These are phyloP conservation scores for Rhea pennata DNA, from an alignment of 2,113 vertebrate genomes.

Conservation along the genomic window DNA sequence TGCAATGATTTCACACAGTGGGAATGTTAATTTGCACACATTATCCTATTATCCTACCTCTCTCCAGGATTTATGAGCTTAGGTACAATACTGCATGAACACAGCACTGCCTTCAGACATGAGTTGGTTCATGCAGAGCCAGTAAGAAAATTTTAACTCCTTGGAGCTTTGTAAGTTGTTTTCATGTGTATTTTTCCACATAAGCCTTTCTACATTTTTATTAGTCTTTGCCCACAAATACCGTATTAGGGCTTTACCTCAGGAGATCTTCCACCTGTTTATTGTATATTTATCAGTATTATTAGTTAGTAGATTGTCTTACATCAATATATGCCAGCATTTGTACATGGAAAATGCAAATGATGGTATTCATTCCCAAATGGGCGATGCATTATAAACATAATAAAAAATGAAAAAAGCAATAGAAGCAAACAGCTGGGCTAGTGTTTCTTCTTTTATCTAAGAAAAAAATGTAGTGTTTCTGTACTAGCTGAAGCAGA, in stretches of 20 bases:
- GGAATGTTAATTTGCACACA: neutral
- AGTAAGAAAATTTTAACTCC: neutral
- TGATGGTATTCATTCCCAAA: neutral
- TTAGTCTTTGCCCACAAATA: neutral
- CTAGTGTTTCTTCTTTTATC: neutral
- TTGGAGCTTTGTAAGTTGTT: neutral
- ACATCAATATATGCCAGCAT: neutral
- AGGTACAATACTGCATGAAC: neutral
- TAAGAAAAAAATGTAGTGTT: neutral
- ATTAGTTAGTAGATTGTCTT: neutral
- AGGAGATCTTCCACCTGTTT: neutral
- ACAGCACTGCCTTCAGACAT: neutral
- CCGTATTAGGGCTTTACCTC: neutral
- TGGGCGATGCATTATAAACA: neutral
- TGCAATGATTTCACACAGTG: neutral
- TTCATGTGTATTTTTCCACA: neutral
- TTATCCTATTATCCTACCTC: neutral
- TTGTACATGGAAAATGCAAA: neutral
- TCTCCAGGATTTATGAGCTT: neutral
- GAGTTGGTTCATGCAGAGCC: neutral
- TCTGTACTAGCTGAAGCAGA: neutral
- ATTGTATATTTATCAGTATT: neutral
- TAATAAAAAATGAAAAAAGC: neutral
- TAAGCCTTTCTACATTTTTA: neutral
- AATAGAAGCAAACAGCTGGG: neutral